A percentile compares a stretch with the other conserved stretches of the same genome.
Conservation (phyloP, 2,888 invertebrate genomes). For the Drosophila stalkeri region DNA sequence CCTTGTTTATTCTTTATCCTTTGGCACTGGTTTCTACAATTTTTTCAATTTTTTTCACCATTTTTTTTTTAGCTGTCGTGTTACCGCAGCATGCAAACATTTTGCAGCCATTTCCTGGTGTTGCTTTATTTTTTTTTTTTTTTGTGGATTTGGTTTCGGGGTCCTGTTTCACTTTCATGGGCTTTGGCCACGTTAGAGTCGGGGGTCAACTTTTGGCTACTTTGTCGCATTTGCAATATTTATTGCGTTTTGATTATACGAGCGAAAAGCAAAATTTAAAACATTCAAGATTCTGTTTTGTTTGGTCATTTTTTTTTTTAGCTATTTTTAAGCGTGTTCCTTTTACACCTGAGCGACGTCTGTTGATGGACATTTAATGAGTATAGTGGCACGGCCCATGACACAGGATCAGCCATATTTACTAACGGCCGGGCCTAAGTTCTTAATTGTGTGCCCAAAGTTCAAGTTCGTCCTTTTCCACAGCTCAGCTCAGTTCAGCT, state of each 20-base stretch:
- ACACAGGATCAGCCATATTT: conserved; percentile 15
- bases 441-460: conserved; percentile 60
- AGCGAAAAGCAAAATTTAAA: conserved; percentile 11
- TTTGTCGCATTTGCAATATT: conserved; percentile 76
- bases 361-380: conserved; percentile 55
- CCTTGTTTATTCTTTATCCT: conserved; percentile 75
- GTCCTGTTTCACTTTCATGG: conserved; percentile 55
- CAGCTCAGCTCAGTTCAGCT: neutral
- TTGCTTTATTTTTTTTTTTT: conserved; percentile 11
- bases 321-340: conserved; percentile 1
- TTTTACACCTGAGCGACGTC: neutral
- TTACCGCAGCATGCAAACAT: conserved; percentile 76
- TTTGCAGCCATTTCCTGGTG: conserved; percentile 63
- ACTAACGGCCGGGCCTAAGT: conserved; percentile 14
- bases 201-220: conserved; percentile 63
- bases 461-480: conserved; percentile 33
- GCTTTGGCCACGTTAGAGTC: conserved; percentile 23
- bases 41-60: neutral
- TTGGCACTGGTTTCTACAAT: conserved; percentile 45
- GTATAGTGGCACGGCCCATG: conserved; percentile 40
- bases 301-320: too few species aligned
- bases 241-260: conserved; percentile 75
- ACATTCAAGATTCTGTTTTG: neutral
- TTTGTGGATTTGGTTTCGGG: conserved; percentile 12
- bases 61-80: conserved; percentile 47